Percentiles rank a stretch among this genome's conserved stretches.
Conservation (phyloP, 2,113 vertebrate species). For the Saccopteryx leptura region DNA sequence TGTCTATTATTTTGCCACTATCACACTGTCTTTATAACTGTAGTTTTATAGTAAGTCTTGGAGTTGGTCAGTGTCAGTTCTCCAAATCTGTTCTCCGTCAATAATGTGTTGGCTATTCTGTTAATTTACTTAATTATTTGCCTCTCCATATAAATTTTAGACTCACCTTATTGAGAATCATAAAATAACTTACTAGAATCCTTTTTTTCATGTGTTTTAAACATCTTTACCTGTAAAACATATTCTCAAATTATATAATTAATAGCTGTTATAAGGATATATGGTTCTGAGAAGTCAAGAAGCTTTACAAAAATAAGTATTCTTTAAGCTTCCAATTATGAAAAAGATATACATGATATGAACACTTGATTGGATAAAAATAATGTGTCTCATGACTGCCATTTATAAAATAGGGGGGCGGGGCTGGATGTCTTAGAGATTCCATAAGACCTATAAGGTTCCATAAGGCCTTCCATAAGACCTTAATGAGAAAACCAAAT, state of each 20-base stretch:
- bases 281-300: neutral
- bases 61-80: neutral
- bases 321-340: neutral
- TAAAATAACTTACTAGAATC: neutral
- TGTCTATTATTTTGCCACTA: neutral
- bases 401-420: neutral
- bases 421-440: neutral
- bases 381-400: neutral
- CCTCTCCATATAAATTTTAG: neutral
- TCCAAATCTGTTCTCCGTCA: neutral
- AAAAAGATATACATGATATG: neutral
- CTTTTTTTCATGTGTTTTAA: neutral
- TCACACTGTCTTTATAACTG: neutral
- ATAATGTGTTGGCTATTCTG: neutral
- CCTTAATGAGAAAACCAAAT: neutral
- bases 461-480: neutral
- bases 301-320: neutral
- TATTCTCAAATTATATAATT: conserved; percentile 1
- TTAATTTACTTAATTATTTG: neutral
- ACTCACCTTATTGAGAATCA: neutral
- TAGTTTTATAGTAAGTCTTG: neutral
- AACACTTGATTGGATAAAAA: neutral
- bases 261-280: neutral
- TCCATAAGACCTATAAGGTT: neutral
- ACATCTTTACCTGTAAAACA: neutral